These are phyloP conservation scores for Cotesia typhae DNA, from an alignment of 1,140 invertebrate genomes.

Conservation along the genomic window DNA sequence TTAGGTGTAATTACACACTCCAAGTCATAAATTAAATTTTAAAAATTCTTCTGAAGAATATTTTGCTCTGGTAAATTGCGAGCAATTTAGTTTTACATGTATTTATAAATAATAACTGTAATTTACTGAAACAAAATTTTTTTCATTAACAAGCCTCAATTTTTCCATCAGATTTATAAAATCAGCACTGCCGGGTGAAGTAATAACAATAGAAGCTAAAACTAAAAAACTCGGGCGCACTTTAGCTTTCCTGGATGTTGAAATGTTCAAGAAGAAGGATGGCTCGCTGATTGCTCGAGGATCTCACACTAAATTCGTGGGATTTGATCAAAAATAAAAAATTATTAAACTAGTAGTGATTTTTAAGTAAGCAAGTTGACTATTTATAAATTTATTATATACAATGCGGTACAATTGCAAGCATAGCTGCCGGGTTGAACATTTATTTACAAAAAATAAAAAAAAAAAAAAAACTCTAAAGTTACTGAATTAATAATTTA, in stretches of 20 bases:
- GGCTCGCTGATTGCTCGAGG: conserved; percentile 80
- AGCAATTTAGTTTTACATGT: too few relatives aligned
- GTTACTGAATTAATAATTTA: too few relatives aligned
- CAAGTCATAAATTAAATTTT: too few relatives aligned
- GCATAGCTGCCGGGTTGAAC: too few relatives aligned
- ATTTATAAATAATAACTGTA: too few relatives aligned
- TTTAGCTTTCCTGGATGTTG: conserved; percentile 83
- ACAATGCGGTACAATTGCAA: not conserved
- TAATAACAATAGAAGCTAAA: conserved; percentile 80
- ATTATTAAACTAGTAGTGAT: too few relatives aligned
- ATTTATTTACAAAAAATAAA: too few relatives aligned
- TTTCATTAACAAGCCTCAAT: not conserved
- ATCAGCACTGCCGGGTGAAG: conserved; percentile 78
- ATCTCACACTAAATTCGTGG: conserved; percentile 81
- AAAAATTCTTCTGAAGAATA: too few relatives aligned
- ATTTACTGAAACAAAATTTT: not conserved
- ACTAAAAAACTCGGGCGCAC: conserved; percentile 80
- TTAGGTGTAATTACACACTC: conserved; percentile 36
- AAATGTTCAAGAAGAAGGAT: conserved; percentile 77
- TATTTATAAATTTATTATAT: conserved; percentile 8
- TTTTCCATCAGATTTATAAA: conserved; percentile 72
- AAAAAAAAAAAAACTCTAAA: too few relatives aligned
- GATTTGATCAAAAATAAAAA: conserved; percentile 15
- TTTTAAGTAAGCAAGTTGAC: too few relatives aligned
- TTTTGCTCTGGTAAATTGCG: too few relatives aligned